phyloP scores from a whole-genome alignment of 2,797 vertebrate species.

The Staurois parvus region DNA sequence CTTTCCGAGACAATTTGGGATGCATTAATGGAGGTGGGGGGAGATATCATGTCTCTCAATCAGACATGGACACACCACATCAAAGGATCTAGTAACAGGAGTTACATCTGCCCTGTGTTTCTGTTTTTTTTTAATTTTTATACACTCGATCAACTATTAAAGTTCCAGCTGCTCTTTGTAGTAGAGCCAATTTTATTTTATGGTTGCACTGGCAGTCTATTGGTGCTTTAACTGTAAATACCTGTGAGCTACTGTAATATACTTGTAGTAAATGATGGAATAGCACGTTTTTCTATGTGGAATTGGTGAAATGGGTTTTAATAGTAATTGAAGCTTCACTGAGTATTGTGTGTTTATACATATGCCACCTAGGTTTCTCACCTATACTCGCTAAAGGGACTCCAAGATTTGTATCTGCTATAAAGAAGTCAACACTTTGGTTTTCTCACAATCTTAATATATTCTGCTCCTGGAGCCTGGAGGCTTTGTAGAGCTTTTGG shows the following conservation, averaged over 20 bases:
- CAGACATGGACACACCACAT: constrained; percentile 3
- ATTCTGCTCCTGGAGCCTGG: no score
- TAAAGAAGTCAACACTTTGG: no score
- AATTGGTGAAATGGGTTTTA: background rate
- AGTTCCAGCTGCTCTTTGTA: constrained; percentile 26
- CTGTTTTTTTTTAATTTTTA: constrained; percentile 13
- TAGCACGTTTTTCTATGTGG: background rate
- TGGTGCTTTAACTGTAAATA: background rate
- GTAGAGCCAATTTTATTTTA: constrained; percentile 38
- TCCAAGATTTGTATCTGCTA: no score
- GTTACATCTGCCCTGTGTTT: constrained; percentile 29
- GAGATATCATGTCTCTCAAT: background rate
- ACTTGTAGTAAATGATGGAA: background rate
- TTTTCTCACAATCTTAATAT: no score
- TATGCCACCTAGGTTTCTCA: no score
- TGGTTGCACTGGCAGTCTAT: background rate
- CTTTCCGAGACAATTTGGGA: background rate
- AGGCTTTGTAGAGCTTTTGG: no score
- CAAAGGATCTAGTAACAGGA: constrained; percentile 23
- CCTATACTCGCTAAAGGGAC: no score
- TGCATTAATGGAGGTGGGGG: background rate
- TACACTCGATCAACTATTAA: background rate
- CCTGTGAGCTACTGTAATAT: background rate
- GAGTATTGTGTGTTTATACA: no score
- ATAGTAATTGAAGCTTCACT: no score